Evolutionary conservation across 2,888 invertebrate species (phyloP), one percentile per base, ranked within the genome.

Genomic region (Alsophila aescularia): DNA sequence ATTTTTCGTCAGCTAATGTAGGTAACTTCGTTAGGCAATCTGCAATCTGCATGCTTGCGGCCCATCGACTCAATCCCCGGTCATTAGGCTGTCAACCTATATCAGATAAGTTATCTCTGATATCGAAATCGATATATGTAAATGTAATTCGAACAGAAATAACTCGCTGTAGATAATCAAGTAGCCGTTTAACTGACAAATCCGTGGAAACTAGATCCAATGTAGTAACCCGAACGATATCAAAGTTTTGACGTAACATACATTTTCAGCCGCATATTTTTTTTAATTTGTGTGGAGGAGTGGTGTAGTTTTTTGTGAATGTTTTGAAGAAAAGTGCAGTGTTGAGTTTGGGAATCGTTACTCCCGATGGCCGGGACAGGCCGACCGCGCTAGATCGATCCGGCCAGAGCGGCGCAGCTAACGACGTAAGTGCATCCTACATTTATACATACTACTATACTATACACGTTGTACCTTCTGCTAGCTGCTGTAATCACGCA

Each of bases 361-460:
- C 68, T 64, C 66, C 72, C 68, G 66, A 84, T 81, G 83, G 82
- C 74, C 77, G 80, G 78, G 71, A 59, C 69, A 56, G 70, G 73
- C 72, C 78, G 77, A 75, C 72, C 69, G 70, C 75, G 86, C 87
- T 89, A 83, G 75, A 89, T 89, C 88, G 88, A 88, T 85, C 84
- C 81, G 74, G 79, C 75, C 73, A 60, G 72, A 69, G 68, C 80
- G 77, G 78, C 79, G 78, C 75, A 68, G 63, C 69, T 75, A 70
- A 70, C 73, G 58, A 78, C 68, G 85, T 85, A 73, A 85, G 85
- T 85, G 76, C 77, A 77, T 53, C 61, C 58, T 55, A 51, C 45
- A 35, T 40, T n/a, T 14, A 37, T 52, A 14, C 15, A 24, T 24
- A 10, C 8, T 21, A n/a, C n/a, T 18, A 2, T 43, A 31, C 32